Conservation (phyloP, 23 tunicate genomes). For the Styela clava region DNA sequence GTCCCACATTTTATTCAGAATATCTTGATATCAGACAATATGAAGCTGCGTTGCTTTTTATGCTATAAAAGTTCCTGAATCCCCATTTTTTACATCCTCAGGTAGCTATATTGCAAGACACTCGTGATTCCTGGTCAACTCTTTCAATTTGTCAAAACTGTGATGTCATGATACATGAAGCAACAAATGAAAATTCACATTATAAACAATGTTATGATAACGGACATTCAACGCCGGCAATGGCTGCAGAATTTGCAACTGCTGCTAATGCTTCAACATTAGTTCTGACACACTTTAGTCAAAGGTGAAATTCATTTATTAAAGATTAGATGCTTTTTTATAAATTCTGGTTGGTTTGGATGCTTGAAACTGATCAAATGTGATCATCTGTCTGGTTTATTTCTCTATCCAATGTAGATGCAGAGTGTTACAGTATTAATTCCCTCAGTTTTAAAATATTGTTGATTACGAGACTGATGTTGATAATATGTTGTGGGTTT, state of each 20-base stretch:
- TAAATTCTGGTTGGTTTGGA: too few species aligned
- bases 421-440: too few species aligned
- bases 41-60: too few species aligned
- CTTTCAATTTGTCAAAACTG: conserved; percentile 65
- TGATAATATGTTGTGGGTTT: too few species aligned
- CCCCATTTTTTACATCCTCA: too few species aligned
- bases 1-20: too few species aligned
- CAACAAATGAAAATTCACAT: conserved; percentile 65
- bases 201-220: conserved; percentile 48
- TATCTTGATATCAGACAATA: too few species aligned
- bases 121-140: conserved; percentile 65
- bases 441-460: too few species aligned
- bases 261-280: conserved; percentile 35
- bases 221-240: conserved; percentile 90
- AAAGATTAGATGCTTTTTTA: too few species aligned
- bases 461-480: too few species aligned
- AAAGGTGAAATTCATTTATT: conserved; percentile 28
- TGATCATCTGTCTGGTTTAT: neutral
- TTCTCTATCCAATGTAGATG: neutral
- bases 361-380: too few species aligned
- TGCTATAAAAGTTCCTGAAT: too few species aligned
- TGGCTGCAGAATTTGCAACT: conserved; percentile 75
- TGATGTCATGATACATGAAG: conserved; percentile 79
- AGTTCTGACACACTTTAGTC: conserved; percentile 80
- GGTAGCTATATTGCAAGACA: conserved; percentile 86